These are phyloP conservation scores for Rhagophthalmus giganteus DNA, from an alignment of 2,888 invertebrate genomes.

Conservation along the genomic window DNA sequence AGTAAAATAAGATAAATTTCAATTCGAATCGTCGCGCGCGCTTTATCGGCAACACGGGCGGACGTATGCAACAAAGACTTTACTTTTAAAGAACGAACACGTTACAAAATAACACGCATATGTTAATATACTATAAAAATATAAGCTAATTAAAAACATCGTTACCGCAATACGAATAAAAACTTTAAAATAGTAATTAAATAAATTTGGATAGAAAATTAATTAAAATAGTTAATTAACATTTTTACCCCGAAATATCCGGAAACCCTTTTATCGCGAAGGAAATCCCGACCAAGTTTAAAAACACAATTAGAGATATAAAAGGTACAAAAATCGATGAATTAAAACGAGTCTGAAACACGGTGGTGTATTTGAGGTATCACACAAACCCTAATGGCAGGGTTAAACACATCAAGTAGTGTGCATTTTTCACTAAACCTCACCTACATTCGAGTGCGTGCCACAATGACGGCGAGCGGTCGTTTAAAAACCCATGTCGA, in stretches of 20 bases:
- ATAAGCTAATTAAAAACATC: too few relatives aligned
- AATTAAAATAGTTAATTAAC: too few relatives aligned
- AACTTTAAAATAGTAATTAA: too few relatives aligned
- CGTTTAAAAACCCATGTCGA: slow-evolving; percentile 22
- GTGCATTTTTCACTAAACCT: slow-evolving; percentile 54
- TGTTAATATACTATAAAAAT: too few relatives aligned
- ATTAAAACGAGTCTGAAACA: slow-evolving; percentile 44
- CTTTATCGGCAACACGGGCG: too few relatives aligned
- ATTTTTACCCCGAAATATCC: too few relatives aligned
- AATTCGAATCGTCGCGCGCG: too few relatives aligned
- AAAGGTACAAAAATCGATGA: slow-evolving; percentile 42
- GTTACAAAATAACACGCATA: too few relatives aligned
- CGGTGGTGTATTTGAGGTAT: slow-evolving; percentile 54
- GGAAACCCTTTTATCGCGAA: neutral
- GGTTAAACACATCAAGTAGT: slow-evolving; percentile 56
- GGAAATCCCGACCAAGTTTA: slow-evolving; percentile 1
- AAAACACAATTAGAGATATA: slow-evolving; percentile 20
- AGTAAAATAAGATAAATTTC: too few relatives aligned
- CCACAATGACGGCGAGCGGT: slow-evolving; percentile 36
- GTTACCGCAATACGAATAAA: neutral
- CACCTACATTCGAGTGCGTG: slow-evolving; percentile 42
- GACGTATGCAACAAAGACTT: too few relatives aligned
- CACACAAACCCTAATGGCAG: slow-evolving; percentile 56
- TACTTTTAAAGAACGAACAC: too few relatives aligned
- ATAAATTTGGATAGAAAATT: too few relatives aligned